Percentiles rank a stretch among this genome's conserved stretches.
Evolutionary conservation across 2,113 vertebrate genomes (phyloP).

Genomic region (Laticauda laticaudata): DNA sequence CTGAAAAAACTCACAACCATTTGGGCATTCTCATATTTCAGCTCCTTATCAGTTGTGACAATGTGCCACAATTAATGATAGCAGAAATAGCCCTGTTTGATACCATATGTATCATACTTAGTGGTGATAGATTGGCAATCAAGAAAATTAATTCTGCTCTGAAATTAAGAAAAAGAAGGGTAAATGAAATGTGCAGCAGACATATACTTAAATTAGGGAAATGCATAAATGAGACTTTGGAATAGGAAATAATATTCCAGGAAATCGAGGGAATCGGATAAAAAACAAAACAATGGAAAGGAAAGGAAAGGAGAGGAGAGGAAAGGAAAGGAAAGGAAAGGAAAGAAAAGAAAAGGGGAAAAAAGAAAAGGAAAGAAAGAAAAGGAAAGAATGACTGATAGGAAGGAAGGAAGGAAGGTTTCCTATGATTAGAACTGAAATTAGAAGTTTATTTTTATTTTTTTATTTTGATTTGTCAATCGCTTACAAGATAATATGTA

Average conservation of each 20-base stretch:
- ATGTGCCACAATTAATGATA: slow-evolving; percentile 78
- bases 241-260: background rate
- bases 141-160: slow-evolving; percentile 77
- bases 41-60: slow-evolving; percentile 77
- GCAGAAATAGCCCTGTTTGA: slow-evolving; percentile 73
- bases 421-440: too few relatives aligned
- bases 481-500: too few relatives aligned
- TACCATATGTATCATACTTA: slow-evolving; percentile 77
- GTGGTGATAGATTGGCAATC: slow-evolving; percentile 78
- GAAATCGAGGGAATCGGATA: background rate
- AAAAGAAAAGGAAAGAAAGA: too few relatives aligned
- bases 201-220: background rate
- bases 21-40: slow-evolving; percentile 66
- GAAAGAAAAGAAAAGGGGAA: too few relatives aligned
- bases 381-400: too few relatives aligned
- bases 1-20: slow-evolving; percentile 60
- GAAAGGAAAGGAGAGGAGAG: background rate
- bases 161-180: slow-evolving; percentile 56
- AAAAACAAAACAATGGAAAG: too few relatives aligned
- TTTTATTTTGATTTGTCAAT: too few relatives aligned
- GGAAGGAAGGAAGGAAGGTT: background rate
- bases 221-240: background rate
- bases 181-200: background rate
- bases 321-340: too few relatives aligned
- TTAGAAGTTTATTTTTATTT: too few relatives aligned